These are phyloP conservation scores for Anniella stebbinsi DNA, from an alignment of 2,797 vertebrate genomes.

Conservation along the genomic window DNA sequence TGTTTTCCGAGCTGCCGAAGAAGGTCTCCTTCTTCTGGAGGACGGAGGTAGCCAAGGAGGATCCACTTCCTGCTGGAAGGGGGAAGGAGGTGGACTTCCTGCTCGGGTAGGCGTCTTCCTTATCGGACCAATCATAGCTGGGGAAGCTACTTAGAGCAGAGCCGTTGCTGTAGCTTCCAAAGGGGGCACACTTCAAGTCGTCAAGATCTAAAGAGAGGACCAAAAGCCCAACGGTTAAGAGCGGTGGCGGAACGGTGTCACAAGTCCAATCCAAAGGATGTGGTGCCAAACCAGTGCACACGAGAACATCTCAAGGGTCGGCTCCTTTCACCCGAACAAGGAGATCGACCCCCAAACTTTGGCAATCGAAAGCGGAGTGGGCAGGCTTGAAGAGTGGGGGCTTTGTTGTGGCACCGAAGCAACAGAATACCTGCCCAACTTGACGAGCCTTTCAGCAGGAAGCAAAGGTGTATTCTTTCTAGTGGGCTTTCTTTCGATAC, in stretches of 20 bases:
- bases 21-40: constrained; percentile 88
- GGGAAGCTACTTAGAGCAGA: constrained; percentile 86
- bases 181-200: constrained; percentile 91
- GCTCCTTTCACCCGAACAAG: background rate
- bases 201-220: constrained; percentile 88
- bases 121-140: constrained; percentile 92
- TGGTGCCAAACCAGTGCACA: background rate
- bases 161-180: constrained; percentile 82
- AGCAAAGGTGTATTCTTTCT: background rate
- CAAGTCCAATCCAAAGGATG: constrained; percentile 9
- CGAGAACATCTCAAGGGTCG: background rate
- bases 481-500: background rate
- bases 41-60: constrained; percentile 80
- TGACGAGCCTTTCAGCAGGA: too few species aligned
- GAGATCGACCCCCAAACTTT: background rate
- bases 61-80: constrained; percentile 77
- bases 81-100: constrained; percentile 78
- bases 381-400: background rate
- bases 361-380: background rate
- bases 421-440: background rate
- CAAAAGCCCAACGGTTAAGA: constrained; percentile 73
- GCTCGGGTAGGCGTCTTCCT: constrained; percentile 84
- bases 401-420: too few species aligned
- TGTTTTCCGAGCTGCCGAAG: constrained; percentile 90
- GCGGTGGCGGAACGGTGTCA: background rate